These are phyloP conservation scores for Drosophila ambigua DNA, from an alignment of 1,140 invertebrate species.

Conservation along the genomic window DNA sequence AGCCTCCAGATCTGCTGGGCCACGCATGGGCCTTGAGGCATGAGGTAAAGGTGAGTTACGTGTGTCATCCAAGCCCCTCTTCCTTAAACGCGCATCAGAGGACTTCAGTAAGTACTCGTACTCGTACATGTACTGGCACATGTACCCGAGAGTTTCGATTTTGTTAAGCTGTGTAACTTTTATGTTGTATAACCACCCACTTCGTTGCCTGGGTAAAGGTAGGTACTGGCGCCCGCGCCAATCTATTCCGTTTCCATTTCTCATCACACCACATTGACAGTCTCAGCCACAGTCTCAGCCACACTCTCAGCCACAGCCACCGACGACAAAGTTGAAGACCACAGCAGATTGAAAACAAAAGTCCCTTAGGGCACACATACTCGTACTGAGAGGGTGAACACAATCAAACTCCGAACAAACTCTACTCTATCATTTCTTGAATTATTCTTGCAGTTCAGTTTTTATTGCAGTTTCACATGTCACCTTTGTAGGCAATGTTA, in stretches of 20 bases:
- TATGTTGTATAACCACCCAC: slow-evolving; percentile 23
- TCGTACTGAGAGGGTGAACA: slow-evolving; percentile 34
- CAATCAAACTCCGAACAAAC: slow-evolving; percentile 52
- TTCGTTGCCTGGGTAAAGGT: slow-evolving; percentile 47
- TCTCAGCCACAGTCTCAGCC: slow-evolving; percentile 22
- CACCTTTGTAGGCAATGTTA: slow-evolving; percentile 56
- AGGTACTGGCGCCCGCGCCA: slow-evolving; percentile 42
- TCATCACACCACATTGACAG: slow-evolving; percentile 25
- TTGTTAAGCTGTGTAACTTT: slow-evolving; percentile 26
- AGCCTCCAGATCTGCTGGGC: slow-evolving; percentile 15
- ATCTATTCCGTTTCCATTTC: slow-evolving; percentile 45
- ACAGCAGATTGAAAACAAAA: slow-evolving; percentile 33
- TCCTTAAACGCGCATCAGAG: slow-evolving; percentile 2
- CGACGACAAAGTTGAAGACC: slow-evolving; percentile 28
- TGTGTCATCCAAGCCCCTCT: not conserved
- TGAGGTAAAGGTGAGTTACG: slow-evolving; percentile 7
- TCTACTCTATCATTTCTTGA: slow-evolving; percentile 47
- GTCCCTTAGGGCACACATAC: slow-evolving; percentile 56
- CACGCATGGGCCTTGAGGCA: too few species aligned
- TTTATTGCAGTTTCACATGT: slow-evolving; percentile 37
- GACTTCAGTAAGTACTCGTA: slow-evolving; percentile 28
- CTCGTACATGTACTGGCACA: not conserved
- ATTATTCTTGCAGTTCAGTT: slow-evolving; percentile 33
- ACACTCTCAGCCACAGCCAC: slow-evolving; percentile 33
- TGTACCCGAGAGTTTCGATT: slow-evolving; percentile 2